These are phyloP conservation scores for Pterocles burchelli DNA, from an alignment of 2,113 vertebrate genomes.

Conservation along the genomic window DNA sequence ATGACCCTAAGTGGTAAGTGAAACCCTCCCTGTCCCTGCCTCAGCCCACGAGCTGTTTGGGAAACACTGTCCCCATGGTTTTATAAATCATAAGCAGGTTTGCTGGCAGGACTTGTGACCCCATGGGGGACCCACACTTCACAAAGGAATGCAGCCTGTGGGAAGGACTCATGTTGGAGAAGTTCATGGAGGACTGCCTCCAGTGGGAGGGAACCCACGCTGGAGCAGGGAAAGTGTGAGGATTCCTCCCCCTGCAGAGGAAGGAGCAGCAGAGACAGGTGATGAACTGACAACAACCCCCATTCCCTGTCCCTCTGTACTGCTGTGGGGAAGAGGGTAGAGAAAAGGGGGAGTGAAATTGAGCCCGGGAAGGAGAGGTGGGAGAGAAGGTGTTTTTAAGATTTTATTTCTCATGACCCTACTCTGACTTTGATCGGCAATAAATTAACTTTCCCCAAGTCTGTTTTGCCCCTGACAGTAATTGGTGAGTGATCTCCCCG, in stretches of 20 bases:
- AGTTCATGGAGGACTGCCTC: neutral
- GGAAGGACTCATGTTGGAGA: neutral
- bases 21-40: too few relatives aligned
- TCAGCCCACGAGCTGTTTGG: too few relatives aligned
- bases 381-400: neutral
- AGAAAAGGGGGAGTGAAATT: neutral
- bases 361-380: fast-evolving
- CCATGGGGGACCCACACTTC: fast-evolving
- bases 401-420: neutral
- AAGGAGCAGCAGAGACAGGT: too few relatives aligned
- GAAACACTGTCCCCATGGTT: too few relatives aligned
- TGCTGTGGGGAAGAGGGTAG: fast-evolving
- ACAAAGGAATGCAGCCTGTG: neutral
- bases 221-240: too few relatives aligned
- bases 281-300: neutral
- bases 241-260: too few relatives aligned
- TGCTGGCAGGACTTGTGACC: neutral
- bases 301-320: fast-evolving
- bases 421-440: neutral
- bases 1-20: too few relatives aligned
- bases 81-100: too few relatives aligned
- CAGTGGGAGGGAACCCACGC: fast-evolving
- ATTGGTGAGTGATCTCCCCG: neutral
- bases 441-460: neutral
- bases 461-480: fast-evolving